These are phyloP conservation scores for Melolontha melolontha DNA, from an alignment of 2,888 invertebrate genomes.

Conservation along the genomic window DNA sequence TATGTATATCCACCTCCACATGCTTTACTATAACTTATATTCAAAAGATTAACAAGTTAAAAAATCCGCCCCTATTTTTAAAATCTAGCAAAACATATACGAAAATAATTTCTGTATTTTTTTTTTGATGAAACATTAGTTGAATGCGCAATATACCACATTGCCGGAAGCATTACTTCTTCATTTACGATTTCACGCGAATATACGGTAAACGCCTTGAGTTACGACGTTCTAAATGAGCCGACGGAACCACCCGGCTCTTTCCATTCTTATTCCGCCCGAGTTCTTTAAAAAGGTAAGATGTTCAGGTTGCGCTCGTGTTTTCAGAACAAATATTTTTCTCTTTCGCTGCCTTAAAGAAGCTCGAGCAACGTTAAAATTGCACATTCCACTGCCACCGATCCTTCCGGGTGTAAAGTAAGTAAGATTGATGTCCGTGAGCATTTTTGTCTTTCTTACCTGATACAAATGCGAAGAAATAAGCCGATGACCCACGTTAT, in stretches of 20 bases:
- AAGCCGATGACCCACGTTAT: slow-evolving; percentile 75
- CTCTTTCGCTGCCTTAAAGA: not conserved
- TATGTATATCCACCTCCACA: too few species aligned
- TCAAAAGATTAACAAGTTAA: too few species aligned
- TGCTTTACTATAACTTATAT: too few species aligned
- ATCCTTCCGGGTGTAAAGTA: slow-evolving; percentile 15
- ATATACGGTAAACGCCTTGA: not conserved
- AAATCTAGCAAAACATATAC: too few species aligned
- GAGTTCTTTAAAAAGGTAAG: not conserved
- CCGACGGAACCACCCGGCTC: not conserved
- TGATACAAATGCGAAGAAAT: slow-evolving; percentile 70
- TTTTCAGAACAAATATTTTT: slow-evolving; percentile 21
- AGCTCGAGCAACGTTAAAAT: slow-evolving; percentile 1
- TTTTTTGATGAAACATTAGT: not conserved
- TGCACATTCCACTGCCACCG: slow-evolving; percentile 12
- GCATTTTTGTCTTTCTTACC: slow-evolving; percentile 59
- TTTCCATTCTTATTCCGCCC: not conserved
- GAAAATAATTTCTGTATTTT: not conserved
- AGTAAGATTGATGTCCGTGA: slow-evolving; percentile 18
- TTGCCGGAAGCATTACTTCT: slow-evolving; percentile 4
- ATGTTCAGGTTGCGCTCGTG: not conserved
- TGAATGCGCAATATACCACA: not conserved
- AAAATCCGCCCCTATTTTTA: too few species aligned
- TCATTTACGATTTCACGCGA: slow-evolving; percentile 7
- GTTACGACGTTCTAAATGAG: not conserved